These are phyloP conservation scores for Odontesthes bonariensis DNA, from an alignment of 2,113 vertebrate species.

Conservation along the genomic window DNA sequence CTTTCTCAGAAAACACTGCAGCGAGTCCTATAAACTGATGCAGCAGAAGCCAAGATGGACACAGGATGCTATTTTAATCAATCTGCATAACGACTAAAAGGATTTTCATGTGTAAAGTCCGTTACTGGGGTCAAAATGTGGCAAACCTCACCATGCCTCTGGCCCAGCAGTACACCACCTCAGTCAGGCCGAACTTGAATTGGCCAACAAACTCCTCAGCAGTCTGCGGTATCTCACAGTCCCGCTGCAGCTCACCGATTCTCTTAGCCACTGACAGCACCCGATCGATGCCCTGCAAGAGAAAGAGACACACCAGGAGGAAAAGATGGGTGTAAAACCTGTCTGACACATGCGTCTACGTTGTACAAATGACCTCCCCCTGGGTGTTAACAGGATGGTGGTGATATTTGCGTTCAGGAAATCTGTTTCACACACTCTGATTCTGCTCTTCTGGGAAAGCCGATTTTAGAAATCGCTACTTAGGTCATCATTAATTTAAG, in stretches of 20 bases:
- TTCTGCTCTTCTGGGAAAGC: not conserved
- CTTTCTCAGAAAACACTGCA: not conserved
- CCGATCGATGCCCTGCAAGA: constrained; percentile 84
- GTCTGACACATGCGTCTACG: not conserved
- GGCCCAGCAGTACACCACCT: constrained; percentile 96
- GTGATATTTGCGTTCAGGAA: constrained; percentile 18
- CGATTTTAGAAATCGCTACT: not conserved
- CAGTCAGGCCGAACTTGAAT: constrained; percentile 92
- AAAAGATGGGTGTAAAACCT: not conserved
- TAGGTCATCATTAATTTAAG: constrained; percentile 74
- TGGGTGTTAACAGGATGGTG: not conserved
- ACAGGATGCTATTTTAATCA: not conserved
- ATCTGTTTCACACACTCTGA: constrained; percentile 39
- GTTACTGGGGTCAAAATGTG: not conserved
- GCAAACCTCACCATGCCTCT: constrained; percentile 88
- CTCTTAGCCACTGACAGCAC: constrained; percentile 86
- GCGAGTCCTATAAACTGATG: not conserved
- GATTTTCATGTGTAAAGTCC: not conserved
- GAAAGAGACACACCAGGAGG: not conserved
- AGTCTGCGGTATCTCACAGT: constrained; percentile 87
- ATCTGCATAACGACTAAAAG: too few relatives aligned
- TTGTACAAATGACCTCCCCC: constrained; percentile 2
- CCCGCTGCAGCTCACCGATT: constrained; percentile 88
- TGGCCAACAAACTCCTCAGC: constrained; percentile 92
- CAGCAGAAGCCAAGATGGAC: not conserved